Conservation (phyloP, 2,797 vertebrate species). For the Psittacula derbiana region DNA sequence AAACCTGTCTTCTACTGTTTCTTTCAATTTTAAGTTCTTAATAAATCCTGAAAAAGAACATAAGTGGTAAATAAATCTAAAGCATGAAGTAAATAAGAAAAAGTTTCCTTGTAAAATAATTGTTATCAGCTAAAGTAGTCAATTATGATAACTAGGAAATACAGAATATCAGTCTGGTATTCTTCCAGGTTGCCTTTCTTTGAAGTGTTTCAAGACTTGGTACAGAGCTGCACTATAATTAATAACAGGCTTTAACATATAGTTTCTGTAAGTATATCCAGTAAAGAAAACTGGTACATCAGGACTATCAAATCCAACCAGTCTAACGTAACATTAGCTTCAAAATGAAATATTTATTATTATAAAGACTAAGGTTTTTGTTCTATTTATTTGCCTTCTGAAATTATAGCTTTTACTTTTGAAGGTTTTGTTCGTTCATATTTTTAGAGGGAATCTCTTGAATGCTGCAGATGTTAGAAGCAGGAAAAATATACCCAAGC, state of each 20-base stretch:
- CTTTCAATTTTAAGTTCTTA: not conserved
- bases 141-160: not conserved
- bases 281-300: not conserved
- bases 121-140: not conserved
- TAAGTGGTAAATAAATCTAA: not conserved
- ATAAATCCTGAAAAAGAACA: not conserved
- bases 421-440: not conserved
- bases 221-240: not conserved
- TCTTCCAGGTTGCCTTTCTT: not conserved
- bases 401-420: not conserved
- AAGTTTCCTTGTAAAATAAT: not conserved
- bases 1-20: not conserved
- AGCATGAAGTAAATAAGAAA: not conserved
- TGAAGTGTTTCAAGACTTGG: not conserved
- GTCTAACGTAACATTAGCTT: not conserved
- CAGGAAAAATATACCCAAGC: not conserved
- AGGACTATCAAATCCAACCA: not conserved
- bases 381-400: not conserved
- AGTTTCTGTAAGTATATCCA: not conserved
- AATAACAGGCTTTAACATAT: not conserved
- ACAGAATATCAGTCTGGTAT: not conserved
- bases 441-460: not conserved
- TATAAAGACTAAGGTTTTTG: not conserved
- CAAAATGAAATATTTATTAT: not conserved
- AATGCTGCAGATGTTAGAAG: not conserved